phyloP scores from a whole-genome alignment of 53 echinoderm and acorn worm species.

The Paracentrotus lividus region DNA sequence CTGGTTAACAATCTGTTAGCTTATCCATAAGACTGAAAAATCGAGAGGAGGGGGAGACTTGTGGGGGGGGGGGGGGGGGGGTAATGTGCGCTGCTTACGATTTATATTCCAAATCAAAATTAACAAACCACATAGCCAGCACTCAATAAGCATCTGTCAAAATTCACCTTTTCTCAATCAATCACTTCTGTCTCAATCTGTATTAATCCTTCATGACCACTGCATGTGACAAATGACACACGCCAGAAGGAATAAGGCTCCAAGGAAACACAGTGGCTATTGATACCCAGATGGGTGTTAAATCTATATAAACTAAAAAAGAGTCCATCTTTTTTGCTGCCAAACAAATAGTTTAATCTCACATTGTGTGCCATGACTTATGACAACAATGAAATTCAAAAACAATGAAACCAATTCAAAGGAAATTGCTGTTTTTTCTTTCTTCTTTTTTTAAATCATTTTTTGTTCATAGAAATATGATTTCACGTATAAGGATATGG shows the following conservation, averaged over 20 bases:
- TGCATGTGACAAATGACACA: conserved; percentile 7
- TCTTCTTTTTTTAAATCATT: no score
- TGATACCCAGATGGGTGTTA: no score
- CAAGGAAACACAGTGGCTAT: neutral
- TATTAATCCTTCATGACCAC: conserved; percentile 14
- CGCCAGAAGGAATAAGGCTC: neutral
- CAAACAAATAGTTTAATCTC: no score
- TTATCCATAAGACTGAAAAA: no score
- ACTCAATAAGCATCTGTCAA: conserved; percentile 23
- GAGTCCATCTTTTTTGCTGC: no score
- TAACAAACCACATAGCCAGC: neutral
- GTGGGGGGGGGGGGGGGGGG: neutral
- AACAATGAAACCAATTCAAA: no score
- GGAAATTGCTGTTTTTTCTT: no score
- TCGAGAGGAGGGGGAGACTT: no score
- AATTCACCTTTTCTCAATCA: neutral
- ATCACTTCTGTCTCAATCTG: conserved; percentile 37
- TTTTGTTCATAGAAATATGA: no score
- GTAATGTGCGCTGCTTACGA: neutral
- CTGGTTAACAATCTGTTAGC: no score
- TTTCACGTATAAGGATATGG: no score
- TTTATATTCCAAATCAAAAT: neutral
- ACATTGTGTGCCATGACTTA: neutral
- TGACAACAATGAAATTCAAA: neutral
- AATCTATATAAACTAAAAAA: no score